phyloP scores from a whole-genome alignment of 2,888 invertebrate genomes.

The Tortrix viridana region DNA sequence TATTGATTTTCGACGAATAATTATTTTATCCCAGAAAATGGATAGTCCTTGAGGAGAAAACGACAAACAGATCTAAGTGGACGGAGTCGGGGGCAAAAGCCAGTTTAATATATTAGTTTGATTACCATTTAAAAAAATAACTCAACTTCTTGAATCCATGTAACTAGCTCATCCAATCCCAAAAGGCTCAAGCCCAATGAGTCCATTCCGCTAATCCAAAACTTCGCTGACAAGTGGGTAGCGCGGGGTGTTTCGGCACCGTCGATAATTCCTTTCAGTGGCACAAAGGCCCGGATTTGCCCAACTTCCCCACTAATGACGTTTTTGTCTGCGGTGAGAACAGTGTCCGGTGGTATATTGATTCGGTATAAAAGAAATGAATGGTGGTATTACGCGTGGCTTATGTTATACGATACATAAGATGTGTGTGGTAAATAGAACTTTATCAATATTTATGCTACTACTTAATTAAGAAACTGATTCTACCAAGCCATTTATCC shows the following conservation, averaged over 20 bases:
- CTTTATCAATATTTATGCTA: no score
- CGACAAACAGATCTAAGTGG: no score
- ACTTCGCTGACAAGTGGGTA: conserved; percentile 25
- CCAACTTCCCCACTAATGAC: conserved; percentile 55
- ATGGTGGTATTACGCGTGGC: conserved; percentile 18
- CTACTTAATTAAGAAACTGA: no score
- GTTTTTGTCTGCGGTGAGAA: conserved; percentile 57
- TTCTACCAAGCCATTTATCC: no score
- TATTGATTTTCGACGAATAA: no score
- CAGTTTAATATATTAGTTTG: no score
- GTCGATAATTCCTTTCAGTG: conserved; percentile 56
- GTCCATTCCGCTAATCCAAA: conserved; percentile 20
- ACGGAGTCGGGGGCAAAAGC: no score
- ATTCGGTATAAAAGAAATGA: conserved; percentile 33
- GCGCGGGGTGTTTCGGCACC: conserved; percentile 32
- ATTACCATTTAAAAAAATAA: no score
- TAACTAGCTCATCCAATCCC: conserved; percentile 16
- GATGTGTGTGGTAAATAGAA: neutral
- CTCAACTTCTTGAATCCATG: neutral
- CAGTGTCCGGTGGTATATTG: conserved; percentile 18
- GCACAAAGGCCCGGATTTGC: conserved; percentile 59
- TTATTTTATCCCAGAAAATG: no score
- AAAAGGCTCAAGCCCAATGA: conserved; percentile 21
- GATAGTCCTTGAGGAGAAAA: no score
- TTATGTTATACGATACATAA: neutral